Percentiles rank a stretch among this genome's conserved stretches.
These are phyloP conservation scores for Lanius collurio DNA, from an alignment of 2,113 vertebrate species.

Conservation along the genomic window DNA sequence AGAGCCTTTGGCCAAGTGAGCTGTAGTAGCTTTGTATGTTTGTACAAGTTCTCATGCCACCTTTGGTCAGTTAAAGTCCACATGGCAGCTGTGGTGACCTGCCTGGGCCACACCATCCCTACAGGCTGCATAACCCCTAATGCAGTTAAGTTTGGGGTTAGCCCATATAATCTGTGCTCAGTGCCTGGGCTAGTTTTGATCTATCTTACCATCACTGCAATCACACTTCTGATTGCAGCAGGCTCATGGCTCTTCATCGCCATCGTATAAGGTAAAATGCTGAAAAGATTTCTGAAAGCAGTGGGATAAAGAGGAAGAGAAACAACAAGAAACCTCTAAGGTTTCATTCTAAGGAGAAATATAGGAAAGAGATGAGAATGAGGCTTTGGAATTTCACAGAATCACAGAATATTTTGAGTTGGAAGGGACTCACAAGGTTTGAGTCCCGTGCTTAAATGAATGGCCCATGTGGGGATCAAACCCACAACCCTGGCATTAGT, in stretches of 20 bases:
- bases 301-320: not conserved
- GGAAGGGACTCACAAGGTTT: not conserved
- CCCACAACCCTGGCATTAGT: not conserved
- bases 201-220: not conserved
- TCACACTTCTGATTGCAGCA: not conserved
- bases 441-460: accelerated
- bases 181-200: not conserved
- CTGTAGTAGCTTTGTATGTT: not conserved
- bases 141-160: not conserved
- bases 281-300: not conserved
- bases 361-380: not conserved
- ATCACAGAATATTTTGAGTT: not conserved
- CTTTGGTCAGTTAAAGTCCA: not conserved
- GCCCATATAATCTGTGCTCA: not conserved
- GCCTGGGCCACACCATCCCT: accelerated
- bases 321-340: not conserved
- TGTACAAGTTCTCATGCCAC: not conserved
- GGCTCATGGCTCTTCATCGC: not conserved
- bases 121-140: not conserved
- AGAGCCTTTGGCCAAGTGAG: not conserved
- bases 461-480: not conserved
- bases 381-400: not conserved
- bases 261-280: not conserved
- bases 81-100: not conserved
- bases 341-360: not conserved